phyloP scores from a whole-genome alignment of 37 sponge, comb jelly and placozoan species.

The Chondrilla cf. caribensis region DNA sequence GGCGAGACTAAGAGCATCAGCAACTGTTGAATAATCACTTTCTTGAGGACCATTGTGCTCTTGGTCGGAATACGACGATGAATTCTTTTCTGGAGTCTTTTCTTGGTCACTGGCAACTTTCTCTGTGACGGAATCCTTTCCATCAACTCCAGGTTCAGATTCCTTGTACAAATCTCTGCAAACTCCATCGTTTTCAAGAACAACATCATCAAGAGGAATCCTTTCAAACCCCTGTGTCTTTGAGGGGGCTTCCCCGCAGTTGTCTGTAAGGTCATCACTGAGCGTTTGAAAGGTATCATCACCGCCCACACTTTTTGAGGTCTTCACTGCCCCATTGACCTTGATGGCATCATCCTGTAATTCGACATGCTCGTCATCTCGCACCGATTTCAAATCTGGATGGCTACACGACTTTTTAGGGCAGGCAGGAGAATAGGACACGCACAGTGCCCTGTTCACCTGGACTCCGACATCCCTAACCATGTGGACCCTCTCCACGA shows the following conservation, averaged over 20 bases:
- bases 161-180: too few species aligned
- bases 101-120: neutral
- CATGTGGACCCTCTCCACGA: neutral
- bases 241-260: too few species aligned
- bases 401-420: neutral
- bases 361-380: neutral
- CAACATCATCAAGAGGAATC: too few species aligned
- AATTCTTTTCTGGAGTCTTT: neutral
- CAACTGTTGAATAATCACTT: conserved; percentile 36
- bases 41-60: neutral
- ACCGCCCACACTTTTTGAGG: neutral
- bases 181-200: too few species aligned
- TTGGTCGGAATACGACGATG: neutral
- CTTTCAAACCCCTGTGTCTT: too few species aligned
- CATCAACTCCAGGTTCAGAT: neutral
- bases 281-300: neutral
- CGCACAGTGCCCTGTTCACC: neutral
- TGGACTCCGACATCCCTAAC: neutral
- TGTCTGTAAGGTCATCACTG: neutral
- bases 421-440: neutral
- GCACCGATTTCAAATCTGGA: neutral
- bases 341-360: neutral
- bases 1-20: conserved; percentile 20
- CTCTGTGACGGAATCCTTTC: neutral
- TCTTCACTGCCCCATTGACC: neutral